Percentiles rank a stretch among this genome's conserved stretches.
Evolutionary conservation across 37 sponge, comb jelly and placozoan genomes (phyloP).

Genomic region (Axinella damicornis): DNA sequence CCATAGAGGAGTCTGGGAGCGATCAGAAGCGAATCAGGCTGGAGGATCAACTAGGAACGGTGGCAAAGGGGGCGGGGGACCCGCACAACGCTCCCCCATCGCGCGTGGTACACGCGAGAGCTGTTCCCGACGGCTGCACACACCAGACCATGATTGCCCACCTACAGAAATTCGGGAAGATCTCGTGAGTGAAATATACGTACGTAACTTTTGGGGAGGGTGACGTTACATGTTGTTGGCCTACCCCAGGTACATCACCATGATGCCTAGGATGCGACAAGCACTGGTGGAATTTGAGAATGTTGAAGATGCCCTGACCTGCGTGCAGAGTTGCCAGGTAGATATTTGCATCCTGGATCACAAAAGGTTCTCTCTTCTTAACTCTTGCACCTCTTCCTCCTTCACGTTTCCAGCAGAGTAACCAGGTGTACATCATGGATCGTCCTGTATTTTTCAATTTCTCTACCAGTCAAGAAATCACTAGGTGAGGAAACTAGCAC

Average conservation of each 20-base stretch:
- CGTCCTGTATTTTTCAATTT: conserved; percentile 92
- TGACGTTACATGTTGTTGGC: background rate
- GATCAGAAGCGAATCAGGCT: conserved; percentile 81
- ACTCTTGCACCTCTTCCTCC: background rate
- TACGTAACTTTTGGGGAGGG: too few relatives aligned
- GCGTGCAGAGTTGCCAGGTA: conserved; percentile 78
- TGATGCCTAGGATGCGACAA: conserved; percentile 92
- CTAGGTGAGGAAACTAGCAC: conserved; percentile 48
- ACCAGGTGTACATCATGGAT: conserved; percentile 86
- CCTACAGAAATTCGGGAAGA: conserved; percentile 79
- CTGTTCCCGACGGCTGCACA: conserved; percentile 93
- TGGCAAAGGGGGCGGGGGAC: conserved; percentile 61
- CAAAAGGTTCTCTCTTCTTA: too few relatives aligned
- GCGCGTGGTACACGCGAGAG: conserved; percentile 88
- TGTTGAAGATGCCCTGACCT: conserved; percentile 71
- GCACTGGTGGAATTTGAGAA: conserved; percentile 91
- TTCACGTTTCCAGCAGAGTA: conserved; percentile 14
- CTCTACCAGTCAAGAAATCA: conserved; percentile 92
- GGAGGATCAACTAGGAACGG: conserved; percentile 68
- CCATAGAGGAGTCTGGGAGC: conserved; percentile 31
- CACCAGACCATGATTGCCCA: conserved; percentile 67
- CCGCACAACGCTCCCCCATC: conserved; percentile 92
- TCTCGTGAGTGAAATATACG: conserved; percentile 55
- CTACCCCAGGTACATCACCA: conserved; percentile 80
- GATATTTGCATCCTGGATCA: too few relatives aligned